Conservation (phyloP, 2,113 vertebrate genomes). For the Psophia crepitans region DNA sequence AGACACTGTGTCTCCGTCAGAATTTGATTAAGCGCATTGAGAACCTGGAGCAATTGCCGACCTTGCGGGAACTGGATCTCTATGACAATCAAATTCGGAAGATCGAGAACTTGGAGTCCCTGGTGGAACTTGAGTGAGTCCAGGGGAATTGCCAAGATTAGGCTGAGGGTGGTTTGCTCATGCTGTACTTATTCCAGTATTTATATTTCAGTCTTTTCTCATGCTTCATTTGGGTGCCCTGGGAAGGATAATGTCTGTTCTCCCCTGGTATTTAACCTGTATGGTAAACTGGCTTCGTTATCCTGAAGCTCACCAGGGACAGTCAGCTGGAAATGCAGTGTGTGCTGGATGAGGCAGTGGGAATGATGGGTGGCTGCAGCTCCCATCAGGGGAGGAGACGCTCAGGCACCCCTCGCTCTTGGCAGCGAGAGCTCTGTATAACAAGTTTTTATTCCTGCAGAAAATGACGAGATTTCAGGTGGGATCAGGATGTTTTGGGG, state of each 20-base stretch:
- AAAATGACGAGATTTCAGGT: neutral
- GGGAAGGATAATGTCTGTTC: neutral
- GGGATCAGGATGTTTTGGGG: too few species aligned
- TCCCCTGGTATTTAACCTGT: neutral
- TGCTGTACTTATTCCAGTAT: neutral
- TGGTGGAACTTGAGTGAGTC: constrained; percentile 91
- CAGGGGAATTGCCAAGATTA: neutral
- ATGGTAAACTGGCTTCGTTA: neutral
- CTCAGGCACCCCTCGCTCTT: neutral
- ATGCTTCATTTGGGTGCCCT: neutral
- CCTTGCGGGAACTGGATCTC: constrained; percentile 89
- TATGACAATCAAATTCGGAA: constrained; percentile 97
- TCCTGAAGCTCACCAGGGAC: neutral
- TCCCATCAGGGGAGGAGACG: neutral
- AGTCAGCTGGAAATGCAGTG: neutral
- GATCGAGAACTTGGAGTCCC: constrained; percentile 89
- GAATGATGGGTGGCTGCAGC: neutral
- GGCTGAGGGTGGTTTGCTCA: neutral
- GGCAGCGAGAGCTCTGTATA: neutral
- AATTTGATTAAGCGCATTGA: constrained; percentile 96
- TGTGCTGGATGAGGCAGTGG: neutral
- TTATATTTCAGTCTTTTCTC: neutral
- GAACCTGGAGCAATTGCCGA: constrained; percentile 87
- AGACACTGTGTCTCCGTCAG: constrained; percentile 95
- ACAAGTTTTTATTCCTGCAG: neutral